phyloP scores from a whole-genome alignment of 2,797 vertebrate species.

The Ciconia nigra region DNA sequence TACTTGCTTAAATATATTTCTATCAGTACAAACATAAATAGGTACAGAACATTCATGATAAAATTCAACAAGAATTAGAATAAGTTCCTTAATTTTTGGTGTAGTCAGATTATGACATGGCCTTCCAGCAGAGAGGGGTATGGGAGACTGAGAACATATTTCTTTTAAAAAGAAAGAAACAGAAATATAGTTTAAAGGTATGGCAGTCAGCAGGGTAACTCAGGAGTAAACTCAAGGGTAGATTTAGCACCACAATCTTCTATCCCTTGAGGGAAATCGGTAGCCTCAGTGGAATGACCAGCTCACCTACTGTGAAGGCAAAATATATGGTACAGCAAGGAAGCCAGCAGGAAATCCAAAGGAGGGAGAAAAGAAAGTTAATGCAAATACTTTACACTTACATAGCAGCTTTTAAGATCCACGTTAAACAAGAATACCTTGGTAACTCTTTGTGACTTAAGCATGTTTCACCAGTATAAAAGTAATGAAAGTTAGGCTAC shows the following conservation, averaged over 20 bases:
- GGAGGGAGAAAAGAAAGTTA: neutral
- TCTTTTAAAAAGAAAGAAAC: neutral
- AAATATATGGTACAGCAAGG: neutral
- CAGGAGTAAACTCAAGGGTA: neutral
- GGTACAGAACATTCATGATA: neutral
- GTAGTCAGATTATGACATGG: neutral
- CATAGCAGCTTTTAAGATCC: neutral
- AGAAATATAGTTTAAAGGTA: neutral
- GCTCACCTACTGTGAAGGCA: neutral
- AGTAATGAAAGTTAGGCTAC: neutral
- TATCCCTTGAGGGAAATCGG: neutral
- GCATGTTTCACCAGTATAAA: neutral
- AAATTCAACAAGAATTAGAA: neutral
- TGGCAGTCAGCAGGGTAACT: neutral
- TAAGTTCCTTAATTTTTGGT: neutral
- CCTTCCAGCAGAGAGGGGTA: neutral
- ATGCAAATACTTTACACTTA: neutral
- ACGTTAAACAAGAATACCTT: neutral
- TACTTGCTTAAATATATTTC: neutral
- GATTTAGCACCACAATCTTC: neutral
- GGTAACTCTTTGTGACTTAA: neutral
- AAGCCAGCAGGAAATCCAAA: neutral
- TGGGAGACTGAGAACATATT: neutral
- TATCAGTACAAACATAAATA: neutral
- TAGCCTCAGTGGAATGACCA: neutral